Evolutionary conservation across 2,797 vertebrate genomes (phyloP), one percentile per base, ranked within the genome.

Genomic region (Adrianichthys oophorus): DNA sequence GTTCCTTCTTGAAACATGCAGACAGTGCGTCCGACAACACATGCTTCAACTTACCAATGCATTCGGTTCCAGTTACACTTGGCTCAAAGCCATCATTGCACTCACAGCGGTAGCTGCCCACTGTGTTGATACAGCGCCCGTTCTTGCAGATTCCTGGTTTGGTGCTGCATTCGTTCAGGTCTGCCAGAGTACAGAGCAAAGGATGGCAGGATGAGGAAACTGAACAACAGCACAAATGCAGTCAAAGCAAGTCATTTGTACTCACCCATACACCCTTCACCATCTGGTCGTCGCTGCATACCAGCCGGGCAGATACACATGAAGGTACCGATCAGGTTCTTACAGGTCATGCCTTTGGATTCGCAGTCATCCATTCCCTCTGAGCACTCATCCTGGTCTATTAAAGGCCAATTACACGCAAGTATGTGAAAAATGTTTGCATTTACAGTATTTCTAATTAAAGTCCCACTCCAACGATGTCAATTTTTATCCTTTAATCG

Each of bases 271-370:
- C 97, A 98, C 37, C 95, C 94, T 49, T 98, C 95, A 21, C 93
- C 92, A 0, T 96, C 93, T 0, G 93, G 94, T 18, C 93, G 82
- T 15, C 90, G 94, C 53, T 92, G 94, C 94, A 94, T 95, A 29
- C 96, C 97, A 0, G 84, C 88, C 0, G 95, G 95, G 59, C 96
- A 98, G 90, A 96, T 91, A 54, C 96, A 98, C 86, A 94, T 88
- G 72, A 98, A 98, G 69, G 94, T 96, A 32, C 97, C 97, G 0
- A 98, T 95, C 62, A 98, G 92, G 72, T 98, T 98, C 87, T 98
- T 97, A 74, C 96, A 98, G 66, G 92, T 90, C 96, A 98, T 97
- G 24, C 94, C 95, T 45, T 88, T 92, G 18, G 93, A 90, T 17
- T 91, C 92, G 1, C 97, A 98, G 89, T 96, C 93, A 4, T 98